phyloP scores from a whole-genome alignment of 2,888 invertebrate genomes.

The Digitonthophagus gazella region DNA sequence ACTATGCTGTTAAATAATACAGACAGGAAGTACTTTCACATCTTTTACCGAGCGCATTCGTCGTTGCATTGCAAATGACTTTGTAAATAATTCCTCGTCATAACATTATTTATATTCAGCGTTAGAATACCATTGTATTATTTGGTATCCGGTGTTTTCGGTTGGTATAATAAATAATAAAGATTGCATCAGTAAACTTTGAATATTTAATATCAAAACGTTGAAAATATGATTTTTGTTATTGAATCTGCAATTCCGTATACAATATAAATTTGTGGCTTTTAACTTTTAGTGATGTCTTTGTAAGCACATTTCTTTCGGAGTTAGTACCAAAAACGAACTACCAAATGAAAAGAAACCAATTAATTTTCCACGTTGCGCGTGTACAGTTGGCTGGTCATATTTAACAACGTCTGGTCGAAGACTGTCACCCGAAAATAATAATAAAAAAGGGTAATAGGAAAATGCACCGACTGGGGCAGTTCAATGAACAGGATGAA shows the following conservation, averaged over 20 bases:
- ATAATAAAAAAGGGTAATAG: conserved; percentile 37
- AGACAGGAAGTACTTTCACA: neutral
- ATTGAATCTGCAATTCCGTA: neutral
- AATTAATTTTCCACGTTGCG: neutral
- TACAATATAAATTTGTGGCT: neutral
- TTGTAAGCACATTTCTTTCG: neutral
- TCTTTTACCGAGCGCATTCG: neutral
- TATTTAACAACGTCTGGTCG: conserved; percentile 27
- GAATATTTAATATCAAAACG: too few species aligned
- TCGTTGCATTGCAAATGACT: neutral
- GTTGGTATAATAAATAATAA: neutral
- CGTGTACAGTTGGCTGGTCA: neutral
- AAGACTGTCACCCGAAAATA: conserved; percentile 35
- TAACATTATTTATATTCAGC: neutral
- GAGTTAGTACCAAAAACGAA: neutral
- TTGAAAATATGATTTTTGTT: neutral
- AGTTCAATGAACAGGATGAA: conserved; percentile 37
- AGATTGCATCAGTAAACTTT: neutral
- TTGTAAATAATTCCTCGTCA: neutral
- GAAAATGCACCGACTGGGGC: conserved; percentile 30
- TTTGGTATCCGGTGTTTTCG: neutral
- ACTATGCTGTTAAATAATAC: neutral
- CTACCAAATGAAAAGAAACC: neutral
- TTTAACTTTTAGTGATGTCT: too few species aligned
- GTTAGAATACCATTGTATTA: neutral